A percentile compares a stretch with the other conserved stretches of the same genome.
Evolutionary conservation across 2,797 vertebrate genomes (phyloP).

Genomic region (Danio choprae): DNA sequence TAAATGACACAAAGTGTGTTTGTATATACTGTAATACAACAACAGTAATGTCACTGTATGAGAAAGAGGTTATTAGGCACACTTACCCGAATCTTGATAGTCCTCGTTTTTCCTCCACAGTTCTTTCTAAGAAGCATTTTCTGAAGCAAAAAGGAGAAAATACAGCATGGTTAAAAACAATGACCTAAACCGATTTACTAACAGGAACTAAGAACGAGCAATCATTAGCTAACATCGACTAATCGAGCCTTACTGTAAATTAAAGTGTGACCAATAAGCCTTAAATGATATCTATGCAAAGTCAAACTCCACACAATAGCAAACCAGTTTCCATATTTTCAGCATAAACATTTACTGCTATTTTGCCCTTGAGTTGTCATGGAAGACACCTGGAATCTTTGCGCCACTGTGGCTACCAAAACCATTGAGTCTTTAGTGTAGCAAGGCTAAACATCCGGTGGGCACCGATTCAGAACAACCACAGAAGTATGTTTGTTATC

Average conservation of each 20-base stretch:
- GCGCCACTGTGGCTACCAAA: conserved; percentile 23
- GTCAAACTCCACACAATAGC: conserved; percentile 9
- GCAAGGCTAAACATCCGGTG: conserved; percentile 19
- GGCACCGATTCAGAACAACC: not conserved
- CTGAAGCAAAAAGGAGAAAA: conserved; percentile 75
- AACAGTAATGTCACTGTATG: not conserved
- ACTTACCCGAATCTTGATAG: conserved; percentile 91
- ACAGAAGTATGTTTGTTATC: conserved; percentile 9
- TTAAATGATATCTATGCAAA: conserved; percentile 13
- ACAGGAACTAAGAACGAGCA: too few species aligned
- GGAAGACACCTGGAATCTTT: conserved; percentile 11
- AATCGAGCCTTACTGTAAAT: too few species aligned
- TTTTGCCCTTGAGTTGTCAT: conserved; percentile 25
- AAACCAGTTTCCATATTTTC: not conserved
- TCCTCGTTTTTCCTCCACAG: conserved; percentile 87
- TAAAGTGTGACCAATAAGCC: not conserved
- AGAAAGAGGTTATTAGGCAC: not conserved
- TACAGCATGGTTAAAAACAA: conserved; percentile 42
- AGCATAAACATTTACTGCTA: conserved; percentile 23
- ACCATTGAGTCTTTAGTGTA: conserved; percentile 10
- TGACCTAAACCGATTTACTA: not conserved
- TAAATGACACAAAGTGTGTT: too few species aligned
- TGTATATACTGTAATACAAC: not conserved
- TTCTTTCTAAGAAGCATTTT: conserved; percentile 94
- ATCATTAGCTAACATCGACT: too few species aligned